Evolutionary conservation across 2,113 vertebrate genomes (phyloP).

Genomic region (Morone chrysops): DNA sequence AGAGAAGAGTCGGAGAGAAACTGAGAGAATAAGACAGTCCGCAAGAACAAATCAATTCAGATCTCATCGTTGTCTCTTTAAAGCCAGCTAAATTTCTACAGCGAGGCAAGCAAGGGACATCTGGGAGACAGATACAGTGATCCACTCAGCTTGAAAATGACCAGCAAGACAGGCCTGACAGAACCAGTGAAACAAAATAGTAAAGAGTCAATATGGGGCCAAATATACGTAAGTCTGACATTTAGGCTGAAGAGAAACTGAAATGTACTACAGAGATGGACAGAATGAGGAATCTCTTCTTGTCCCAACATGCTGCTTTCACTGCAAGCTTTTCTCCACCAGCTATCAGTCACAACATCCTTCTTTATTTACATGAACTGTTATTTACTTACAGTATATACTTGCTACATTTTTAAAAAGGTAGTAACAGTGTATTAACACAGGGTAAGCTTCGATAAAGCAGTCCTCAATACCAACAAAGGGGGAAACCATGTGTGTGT

Average conservation of each 20-base stretch:
- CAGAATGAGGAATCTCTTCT: not conserved
- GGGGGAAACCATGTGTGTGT: no score
- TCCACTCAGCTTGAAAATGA: constrained; percentile 58
- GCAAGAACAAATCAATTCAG: constrained; percentile 53
- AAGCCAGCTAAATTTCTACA: constrained; percentile 44
- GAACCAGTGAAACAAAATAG: constrained; percentile 48
- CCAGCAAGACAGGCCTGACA: constrained; percentile 50
- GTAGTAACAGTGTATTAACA: not conserved
- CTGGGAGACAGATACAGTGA: constrained; percentile 46
- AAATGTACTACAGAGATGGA: not conserved
- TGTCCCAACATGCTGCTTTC: not conserved
- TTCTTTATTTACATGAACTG: not conserved
- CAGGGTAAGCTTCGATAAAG: not conserved
- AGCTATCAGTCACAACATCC: not conserved
- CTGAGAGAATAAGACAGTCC: constrained; percentile 41
- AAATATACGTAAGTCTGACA: constrained; percentile 46
- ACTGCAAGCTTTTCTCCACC: not conserved
- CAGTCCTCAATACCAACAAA: no score
- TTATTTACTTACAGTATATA: not conserved
- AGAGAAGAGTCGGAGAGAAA: constrained; percentile 30
- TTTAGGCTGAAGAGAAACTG: constrained; percentile 26
- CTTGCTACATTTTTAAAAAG: not conserved
- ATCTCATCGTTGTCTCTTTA: constrained; percentile 38
- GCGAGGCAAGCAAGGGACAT: constrained; percentile 44
- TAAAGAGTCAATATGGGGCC: constrained; percentile 42